phyloP scores from a whole-genome alignment of 2,888 invertebrate genomes.

The Platycheirus albimanus region DNA sequence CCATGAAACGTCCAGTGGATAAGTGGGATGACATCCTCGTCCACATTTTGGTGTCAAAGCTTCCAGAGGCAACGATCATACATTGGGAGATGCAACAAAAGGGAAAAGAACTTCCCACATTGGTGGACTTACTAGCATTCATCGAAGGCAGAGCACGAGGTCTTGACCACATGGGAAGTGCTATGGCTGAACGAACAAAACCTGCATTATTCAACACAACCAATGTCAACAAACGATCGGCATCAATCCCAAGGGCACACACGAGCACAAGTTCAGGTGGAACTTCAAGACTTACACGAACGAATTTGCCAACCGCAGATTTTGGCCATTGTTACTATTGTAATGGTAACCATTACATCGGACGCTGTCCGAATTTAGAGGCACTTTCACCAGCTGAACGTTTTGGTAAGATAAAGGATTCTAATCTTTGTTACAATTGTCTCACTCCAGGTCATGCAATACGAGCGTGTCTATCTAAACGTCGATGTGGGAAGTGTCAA shows the following conservation, averaged over 20 bases:
- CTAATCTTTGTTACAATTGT: constrained; percentile 41
- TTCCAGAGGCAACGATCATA: constrained; percentile 3
- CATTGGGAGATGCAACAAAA: constrained; percentile 44
- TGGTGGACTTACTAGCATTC: constrained; percentile 14
- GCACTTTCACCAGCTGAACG: constrained; percentile 3
- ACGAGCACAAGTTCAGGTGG: neutral
- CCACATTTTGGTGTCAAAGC: constrained; percentile 1
- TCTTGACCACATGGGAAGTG: constrained; percentile 22
- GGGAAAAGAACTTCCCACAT: constrained; percentile 27
- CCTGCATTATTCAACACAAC: too few species aligned
- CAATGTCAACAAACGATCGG: neutral
- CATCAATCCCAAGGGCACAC: constrained; percentile 17
- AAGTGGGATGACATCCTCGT: constrained; percentile 4
- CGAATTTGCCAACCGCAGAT: constrained; percentile 27
- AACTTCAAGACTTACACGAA: constrained; percentile 14
- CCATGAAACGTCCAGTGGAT: neutral
- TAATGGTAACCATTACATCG: constrained; percentile 29
- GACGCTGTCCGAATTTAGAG: constrained; percentile 2
- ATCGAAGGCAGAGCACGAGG: constrained; percentile 46
- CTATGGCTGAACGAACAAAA: constrained; percentile 12
- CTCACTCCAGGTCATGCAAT: constrained; percentile 50
- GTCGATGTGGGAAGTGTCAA: constrained; percentile 18
- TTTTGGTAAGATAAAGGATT: constrained; percentile 37
- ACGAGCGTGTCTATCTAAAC: constrained; percentile 26
- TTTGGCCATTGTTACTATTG: constrained; percentile 29